Percentiles rank a stretch among this genome's conserved stretches.
phyloP scores from a whole-genome alignment of 2,113 vertebrate genomes.

The Neotoma lepida region DNA sequence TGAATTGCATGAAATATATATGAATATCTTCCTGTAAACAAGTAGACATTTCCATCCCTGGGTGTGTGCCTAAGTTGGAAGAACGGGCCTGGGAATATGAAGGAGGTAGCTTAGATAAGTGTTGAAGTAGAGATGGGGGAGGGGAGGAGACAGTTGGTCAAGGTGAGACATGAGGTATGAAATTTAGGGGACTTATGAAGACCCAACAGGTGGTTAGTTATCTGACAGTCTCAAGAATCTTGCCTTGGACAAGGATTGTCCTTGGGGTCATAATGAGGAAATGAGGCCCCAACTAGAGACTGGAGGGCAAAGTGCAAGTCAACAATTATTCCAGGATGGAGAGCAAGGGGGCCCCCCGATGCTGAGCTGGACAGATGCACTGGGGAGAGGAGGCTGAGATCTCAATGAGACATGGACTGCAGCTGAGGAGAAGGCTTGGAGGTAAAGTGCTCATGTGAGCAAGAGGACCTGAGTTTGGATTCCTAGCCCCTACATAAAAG shows the following conservation, averaged over 20 bases:
- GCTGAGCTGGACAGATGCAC: not conserved
- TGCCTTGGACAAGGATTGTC: not conserved
- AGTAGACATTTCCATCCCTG: not conserved
- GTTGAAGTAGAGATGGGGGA: not conserved
- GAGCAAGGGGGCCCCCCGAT: not conserved
- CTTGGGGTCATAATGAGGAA: not conserved
- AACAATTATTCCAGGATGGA: not conserved
- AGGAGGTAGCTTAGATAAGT: not conserved
- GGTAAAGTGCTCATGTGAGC: too few relatives aligned
- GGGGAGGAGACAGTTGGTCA: not conserved
- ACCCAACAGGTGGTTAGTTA: not conserved
- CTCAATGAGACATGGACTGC: not conserved
- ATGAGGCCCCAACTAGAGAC: not conserved
- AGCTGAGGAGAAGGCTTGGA: too few relatives aligned
- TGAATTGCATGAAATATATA: conserved; percentile 1
- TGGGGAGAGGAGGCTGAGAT: not conserved
- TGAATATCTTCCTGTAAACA: not conserved
- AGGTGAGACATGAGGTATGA: not conserved
- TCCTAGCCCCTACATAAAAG: not conserved
- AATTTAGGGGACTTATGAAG: not conserved
- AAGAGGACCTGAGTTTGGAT: not conserved
- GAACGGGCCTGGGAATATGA: not conserved
- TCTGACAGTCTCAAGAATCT: not conserved
- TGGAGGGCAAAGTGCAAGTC: not conserved
- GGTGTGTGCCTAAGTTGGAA: not conserved